These are phyloP conservation scores for Schizopygopsis pylzovi DNA, from an alignment of 2,797 vertebrate species.

Conservation along the genomic window DNA sequence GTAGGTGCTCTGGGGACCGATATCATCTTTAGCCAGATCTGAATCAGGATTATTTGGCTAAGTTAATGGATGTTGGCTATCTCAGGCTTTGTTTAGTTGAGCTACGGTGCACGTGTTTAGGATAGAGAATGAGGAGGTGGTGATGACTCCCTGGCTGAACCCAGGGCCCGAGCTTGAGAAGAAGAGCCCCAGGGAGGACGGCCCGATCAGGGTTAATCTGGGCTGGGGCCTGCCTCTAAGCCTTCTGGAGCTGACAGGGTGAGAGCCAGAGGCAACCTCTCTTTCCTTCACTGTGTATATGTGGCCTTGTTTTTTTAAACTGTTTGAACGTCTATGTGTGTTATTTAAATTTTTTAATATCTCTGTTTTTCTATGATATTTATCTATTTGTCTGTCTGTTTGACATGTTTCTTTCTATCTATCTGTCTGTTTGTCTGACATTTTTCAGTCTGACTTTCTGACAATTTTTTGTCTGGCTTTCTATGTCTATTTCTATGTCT, in stretches of 20 bases:
- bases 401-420: neutral
- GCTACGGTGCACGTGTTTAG: conserved; percentile 29
- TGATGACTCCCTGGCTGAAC: conserved; percentile 47
- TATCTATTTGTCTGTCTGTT: neutral
- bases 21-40: conserved; percentile 18
- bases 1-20: neutral
- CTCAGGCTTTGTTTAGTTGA: conserved; percentile 34
- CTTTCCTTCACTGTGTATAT: conserved; percentile 14
- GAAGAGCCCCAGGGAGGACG: conserved; percentile 45
- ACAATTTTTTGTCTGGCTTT: no score
- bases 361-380: neutral
- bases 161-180: conserved; percentile 37
- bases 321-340: neutral
- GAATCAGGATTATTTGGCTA: conserved; percentile 4
- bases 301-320: conserved; percentile 7
- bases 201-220: conserved; percentile 61
- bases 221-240: conserved; percentile 46
- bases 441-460: no score
- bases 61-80: conserved; percentile 31
- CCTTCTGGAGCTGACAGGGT: conserved; percentile 50
- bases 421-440: neutral
- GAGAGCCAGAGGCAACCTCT: neutral
- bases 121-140: conserved; percentile 33
- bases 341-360: neutral
- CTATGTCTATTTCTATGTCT: no score